Conservation (phyloP, 2,888 invertebrate species). For the Calameuta idolon region DNA sequence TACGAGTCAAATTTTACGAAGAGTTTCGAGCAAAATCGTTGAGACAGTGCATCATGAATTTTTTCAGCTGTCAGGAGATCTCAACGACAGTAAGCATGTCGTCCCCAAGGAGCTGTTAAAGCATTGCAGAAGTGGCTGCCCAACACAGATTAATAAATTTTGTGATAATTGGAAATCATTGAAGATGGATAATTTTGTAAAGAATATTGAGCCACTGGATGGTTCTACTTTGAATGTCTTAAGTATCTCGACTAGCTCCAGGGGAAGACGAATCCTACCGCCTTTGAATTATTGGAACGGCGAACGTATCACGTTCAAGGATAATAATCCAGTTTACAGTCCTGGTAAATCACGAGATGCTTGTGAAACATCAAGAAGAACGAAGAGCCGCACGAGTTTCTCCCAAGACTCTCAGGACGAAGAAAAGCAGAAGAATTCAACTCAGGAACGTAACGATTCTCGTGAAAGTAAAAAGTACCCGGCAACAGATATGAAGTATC, state of each 20-base stretch:
- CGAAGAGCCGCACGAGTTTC: neutral
- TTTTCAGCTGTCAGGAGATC: conserved; percentile 47
- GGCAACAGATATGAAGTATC: neutral
- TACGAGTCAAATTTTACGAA: conserved; percentile 42
- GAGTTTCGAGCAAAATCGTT: conserved; percentile 43
- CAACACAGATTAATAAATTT: conserved; percentile 49
- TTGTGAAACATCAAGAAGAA: neutral
- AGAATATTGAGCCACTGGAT: conserved; percentile 8
- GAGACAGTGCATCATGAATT: conserved; percentile 48
- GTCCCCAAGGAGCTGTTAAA: conserved; percentile 48
- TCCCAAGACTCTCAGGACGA: neutral
- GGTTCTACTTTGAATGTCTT: conserved; percentile 29
- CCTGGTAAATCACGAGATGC: conserved; percentile 32
- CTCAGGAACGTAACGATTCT: neutral
- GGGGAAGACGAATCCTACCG: conserved; percentile 50
- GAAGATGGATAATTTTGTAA: neutral
- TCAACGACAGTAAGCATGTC: conserved; percentile 47
- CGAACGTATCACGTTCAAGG: conserved; percentile 46
- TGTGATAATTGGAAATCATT: conserved; percentile 39
- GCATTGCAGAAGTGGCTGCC: conserved; percentile 53
- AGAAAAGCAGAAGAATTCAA: neutral
- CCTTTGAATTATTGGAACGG: conserved; percentile 52
- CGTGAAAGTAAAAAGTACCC: neutral
- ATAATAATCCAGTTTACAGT: conserved; percentile 40
- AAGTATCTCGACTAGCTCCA: conserved; percentile 42